These are phyloP conservation scores for Trissolcus basalis DNA, from an alignment of 1,140 invertebrate genomes.

Conservation along the genomic window DNA sequence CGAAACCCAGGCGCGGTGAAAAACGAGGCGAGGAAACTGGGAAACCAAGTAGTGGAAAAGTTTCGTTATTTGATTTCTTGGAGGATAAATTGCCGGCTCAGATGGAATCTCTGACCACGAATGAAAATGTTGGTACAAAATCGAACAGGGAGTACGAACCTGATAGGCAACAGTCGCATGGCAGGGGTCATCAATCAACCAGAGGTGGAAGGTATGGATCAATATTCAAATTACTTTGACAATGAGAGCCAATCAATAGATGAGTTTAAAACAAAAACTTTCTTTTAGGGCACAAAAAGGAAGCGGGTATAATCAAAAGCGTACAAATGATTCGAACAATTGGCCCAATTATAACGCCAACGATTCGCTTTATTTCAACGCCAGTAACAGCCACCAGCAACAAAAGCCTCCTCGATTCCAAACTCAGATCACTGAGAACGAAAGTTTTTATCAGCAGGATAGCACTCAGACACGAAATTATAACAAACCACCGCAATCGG, in stretches of 20 bases:
- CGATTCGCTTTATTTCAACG: constrained; percentile 56
- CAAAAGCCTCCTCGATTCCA: constrained; percentile 73
- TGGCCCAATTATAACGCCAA: constrained; percentile 52
- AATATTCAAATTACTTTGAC: too few relatives aligned
- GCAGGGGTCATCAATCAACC: constrained; percentile 58
- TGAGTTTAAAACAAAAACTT: too few relatives aligned
- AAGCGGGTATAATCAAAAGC: constrained; percentile 64
- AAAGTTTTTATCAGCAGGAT: constrained; percentile 61
- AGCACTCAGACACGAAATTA: constrained; percentile 43
- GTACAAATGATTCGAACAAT: constrained; percentile 65
- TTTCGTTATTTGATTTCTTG: constrained; percentile 91
- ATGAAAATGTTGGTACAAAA: constrained; percentile 52
- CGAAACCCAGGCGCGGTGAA: constrained; percentile 71
- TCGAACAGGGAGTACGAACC: constrained; percentile 60
- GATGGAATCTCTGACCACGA: constrained; percentile 62
- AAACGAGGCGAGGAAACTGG: constrained; percentile 79
- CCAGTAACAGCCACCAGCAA: constrained; percentile 59
- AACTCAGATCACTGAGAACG: constrained; percentile 61
- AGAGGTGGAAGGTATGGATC: constrained; percentile 66
- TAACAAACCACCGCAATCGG: constrained; percentile 52
- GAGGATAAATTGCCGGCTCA: constrained; percentile 86
- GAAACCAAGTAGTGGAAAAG: constrained; percentile 87
- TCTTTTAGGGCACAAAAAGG: constrained; percentile 59
- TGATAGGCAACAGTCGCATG: constrained; percentile 62
- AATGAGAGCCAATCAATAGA: too few relatives aligned